A percentile compares a stretch with the other conserved stretches of the same genome.
phyloP scores from a whole-genome alignment of 2,797 vertebrate genomes.

The Lagothrix lagotricha region DNA sequence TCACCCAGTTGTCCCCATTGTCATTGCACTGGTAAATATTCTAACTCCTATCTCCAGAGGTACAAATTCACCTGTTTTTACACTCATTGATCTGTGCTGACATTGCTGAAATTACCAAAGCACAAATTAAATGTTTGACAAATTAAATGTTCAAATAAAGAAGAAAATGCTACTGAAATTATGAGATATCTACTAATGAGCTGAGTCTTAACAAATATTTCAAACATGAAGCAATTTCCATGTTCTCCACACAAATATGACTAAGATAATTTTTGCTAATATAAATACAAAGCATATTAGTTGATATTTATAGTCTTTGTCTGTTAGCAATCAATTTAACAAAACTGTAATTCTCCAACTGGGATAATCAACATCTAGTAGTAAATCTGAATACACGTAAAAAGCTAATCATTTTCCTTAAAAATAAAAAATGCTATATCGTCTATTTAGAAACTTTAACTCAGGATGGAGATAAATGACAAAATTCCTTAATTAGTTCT shows the following conservation, averaged over 20 bases:
- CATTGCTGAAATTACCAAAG: conserved; percentile 22
- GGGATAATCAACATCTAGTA: conserved; percentile 13
- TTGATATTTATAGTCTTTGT: neutral
- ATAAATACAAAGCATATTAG: neutral
- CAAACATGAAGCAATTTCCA: neutral
- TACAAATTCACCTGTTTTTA: neutral
- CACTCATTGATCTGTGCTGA: neutral
- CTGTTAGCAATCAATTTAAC: neutral
- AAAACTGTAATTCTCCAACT: conserved; percentile 16
- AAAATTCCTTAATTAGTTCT: conserved; percentile 57
- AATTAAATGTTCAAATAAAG: conserved; percentile 18
- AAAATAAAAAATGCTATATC: neutral
- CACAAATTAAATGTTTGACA: neutral
- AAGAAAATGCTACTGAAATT: neutral
- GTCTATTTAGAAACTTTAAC: conserved; percentile 35
- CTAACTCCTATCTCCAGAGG: neutral
- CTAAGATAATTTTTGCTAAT: neutral
- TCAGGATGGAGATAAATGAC: conserved; percentile 57
- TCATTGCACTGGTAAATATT: neutral
- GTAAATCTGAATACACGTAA: neutral
- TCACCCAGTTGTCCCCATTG: neutral
- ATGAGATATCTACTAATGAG: conserved; percentile 8
- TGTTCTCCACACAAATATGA: neutral
- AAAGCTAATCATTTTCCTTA: neutral
- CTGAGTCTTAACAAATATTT: conserved; percentile 31